These are phyloP conservation scores for Centrocercus urophasianus DNA, from an alignment of 2,113 vertebrate species.

Conservation along the genomic window DNA sequence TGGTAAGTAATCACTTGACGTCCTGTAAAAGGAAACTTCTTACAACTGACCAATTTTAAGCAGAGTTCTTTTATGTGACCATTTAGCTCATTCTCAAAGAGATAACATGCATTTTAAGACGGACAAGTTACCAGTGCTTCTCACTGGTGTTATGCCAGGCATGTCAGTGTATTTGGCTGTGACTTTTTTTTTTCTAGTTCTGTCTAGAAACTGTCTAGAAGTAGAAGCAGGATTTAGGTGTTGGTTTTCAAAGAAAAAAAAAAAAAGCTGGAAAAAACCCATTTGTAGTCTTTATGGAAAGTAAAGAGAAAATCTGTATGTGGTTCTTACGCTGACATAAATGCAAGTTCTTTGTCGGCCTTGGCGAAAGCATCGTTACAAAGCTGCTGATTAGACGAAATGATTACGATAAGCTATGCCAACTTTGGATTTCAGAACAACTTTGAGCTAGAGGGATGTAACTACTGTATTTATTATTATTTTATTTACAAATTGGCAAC, in stretches of 20 bases:
- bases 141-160: neutral
- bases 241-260: neutral
- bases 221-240: neutral
- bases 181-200: neutral
- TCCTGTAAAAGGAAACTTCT: slow-evolving; percentile 54
- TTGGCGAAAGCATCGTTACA: neutral
- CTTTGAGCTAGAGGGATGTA: slow-evolving; percentile 1
- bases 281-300: neutral
- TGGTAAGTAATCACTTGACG: slow-evolving; percentile 33
- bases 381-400: slow-evolving; percentile 7
- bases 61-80: neutral
- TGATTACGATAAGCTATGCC: neutral
- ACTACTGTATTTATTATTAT: neutral
- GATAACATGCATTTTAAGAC: neutral
- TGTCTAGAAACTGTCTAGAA: neutral
- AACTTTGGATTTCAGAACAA: slow-evolving; percentile 26
- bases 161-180: neutral
- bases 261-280: neutral
- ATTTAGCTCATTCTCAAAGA: slow-evolving; percentile 26
- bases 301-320: neutral
- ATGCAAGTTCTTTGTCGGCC: slow-evolving; percentile 17
- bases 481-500: slow-evolving; percentile 11
- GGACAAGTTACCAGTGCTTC: neutral
- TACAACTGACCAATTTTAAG: slow-evolving; percentile 54
- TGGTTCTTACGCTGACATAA: neutral